These are phyloP conservation scores for Hyperoplus lanceolatus DNA, from an alignment of 2,797 vertebrate species.

Conservation along the genomic window DNA sequence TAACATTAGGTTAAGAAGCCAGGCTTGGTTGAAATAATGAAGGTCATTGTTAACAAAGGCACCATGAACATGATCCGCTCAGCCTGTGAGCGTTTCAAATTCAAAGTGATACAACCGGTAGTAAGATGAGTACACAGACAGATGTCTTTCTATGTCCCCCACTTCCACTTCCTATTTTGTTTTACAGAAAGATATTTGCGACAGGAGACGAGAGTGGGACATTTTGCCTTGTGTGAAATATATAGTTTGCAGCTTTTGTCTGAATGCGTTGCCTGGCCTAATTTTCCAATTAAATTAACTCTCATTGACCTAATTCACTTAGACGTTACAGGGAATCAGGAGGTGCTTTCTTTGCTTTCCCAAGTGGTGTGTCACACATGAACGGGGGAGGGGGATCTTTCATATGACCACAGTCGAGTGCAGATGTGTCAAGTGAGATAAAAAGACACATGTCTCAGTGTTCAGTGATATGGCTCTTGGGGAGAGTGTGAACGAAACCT, in stretches of 20 bases:
- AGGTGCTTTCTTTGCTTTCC: conserved; percentile 7
- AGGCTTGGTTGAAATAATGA: conserved; percentile 20
- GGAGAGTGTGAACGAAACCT: not conserved
- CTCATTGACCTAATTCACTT: conserved; percentile 44
- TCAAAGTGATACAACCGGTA: not conserved
- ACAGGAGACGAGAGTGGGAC: not conserved
- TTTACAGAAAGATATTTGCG: not conserved
- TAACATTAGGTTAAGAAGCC: conserved; percentile 55
- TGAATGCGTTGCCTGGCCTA: conserved; percentile 7
- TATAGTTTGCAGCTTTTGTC: not conserved
- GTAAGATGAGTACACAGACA: not conserved
- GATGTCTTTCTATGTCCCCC: not conserved
- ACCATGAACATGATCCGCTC: conserved; percentile 18
- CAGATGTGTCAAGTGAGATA: conserved; percentile 2
- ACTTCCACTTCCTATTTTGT: not conserved
- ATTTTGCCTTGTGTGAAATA: not conserved
- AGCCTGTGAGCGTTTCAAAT: not conserved
- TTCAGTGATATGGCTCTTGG: not conserved
- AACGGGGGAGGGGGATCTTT: not conserved
- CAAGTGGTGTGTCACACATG: not conserved
- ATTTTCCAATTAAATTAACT: conserved; percentile 41
- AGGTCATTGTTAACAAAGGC: conserved; percentile 39
- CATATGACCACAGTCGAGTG: conserved; percentile 3
- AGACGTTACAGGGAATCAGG: conserved; percentile 10
- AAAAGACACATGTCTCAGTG: conserved; percentile 17